phyloP scores from a whole-genome alignment of 2,113 vertebrate genomes.

The Capreolus pygargus region DNA sequence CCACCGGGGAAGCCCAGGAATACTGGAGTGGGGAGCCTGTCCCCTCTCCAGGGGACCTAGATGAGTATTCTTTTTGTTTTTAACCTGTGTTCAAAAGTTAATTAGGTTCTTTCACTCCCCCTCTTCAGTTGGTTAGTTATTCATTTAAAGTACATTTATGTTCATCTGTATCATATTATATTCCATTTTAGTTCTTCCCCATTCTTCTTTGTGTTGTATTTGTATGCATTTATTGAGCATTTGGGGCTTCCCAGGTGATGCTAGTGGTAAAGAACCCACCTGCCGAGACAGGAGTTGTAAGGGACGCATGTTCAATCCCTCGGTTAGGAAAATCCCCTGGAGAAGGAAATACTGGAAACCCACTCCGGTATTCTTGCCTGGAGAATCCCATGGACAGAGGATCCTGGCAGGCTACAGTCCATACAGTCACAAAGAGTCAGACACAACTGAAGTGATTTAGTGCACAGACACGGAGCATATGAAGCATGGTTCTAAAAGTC shows the following conservation, averaged over 20 bases:
- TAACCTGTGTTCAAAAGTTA: neutral
- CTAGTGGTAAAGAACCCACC: neutral
- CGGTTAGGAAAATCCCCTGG: neutral
- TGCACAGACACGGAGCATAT: neutral
- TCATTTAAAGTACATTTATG: neutral
- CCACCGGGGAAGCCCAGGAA: neutral
- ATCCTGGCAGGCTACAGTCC: neutral
- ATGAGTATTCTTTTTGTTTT: neutral
- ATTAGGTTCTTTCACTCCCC: neutral
- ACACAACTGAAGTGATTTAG: neutral
- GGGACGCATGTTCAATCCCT: neutral
- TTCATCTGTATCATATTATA: neutral
- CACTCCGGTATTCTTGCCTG: neutral
- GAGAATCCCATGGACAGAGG: neutral
- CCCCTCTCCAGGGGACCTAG: neutral
- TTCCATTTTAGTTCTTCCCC: neutral
- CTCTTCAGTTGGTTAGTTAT: neutral
- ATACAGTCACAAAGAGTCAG: neutral
- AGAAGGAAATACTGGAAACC: neutral
- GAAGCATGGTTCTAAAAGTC: neutral
- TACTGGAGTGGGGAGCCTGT: neutral
- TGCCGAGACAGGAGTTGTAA: neutral
- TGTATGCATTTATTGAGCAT: neutral
- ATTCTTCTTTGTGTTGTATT: neutral
- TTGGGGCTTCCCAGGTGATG: neutral